A percentile compares a stretch with the other conserved stretches of the same genome.
phyloP scores from a whole-genome alignment of 2,888 invertebrate genomes.

The Pterostichus niger region DNA sequence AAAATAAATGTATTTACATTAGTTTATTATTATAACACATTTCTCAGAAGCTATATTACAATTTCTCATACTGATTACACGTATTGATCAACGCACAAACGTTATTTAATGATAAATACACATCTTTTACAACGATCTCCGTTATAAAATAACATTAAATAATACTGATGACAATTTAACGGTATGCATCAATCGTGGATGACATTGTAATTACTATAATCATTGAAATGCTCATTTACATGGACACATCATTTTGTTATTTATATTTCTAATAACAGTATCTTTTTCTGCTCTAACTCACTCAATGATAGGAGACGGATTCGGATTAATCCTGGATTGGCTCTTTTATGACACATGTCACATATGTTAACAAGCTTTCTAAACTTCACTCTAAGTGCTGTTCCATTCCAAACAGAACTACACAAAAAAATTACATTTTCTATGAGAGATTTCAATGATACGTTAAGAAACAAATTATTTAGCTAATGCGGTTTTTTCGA shows the following conservation, averaged over 20 bases:
- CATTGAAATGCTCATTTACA: neutral
- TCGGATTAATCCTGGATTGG: conserved; percentile 11
- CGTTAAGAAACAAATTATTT: conserved; percentile 8
- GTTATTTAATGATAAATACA: conserved; percentile 9
- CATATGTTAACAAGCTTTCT: neutral
- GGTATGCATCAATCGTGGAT: neutral
- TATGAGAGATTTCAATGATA: conserved; percentile 1
- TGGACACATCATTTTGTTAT: neutral
- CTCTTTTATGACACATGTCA: conserved; percentile 8
- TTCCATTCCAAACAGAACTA: conserved; percentile 1
- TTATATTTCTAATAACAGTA: conserved; percentile 8
- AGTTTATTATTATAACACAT: conserved; percentile 2
- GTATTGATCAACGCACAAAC: conserved; percentile 1
- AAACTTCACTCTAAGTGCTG: conserved; percentile 18
- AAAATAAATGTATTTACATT: conserved; percentile 6
- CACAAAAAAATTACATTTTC: conserved; percentile 19
- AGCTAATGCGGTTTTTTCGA: neutral
- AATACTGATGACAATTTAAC: conserved; percentile 5
- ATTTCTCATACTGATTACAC: conserved; percentile 2
- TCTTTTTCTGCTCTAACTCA: conserved; percentile 24
- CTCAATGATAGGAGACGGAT: neutral
- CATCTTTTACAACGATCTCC: neutral
- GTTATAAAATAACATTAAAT: conserved; percentile 2
- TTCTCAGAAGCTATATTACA: neutral
- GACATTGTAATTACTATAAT: conserved; percentile 21